A percentile compares a stretch with the other conserved stretches of the same genome.
Evolutionary conservation across 2,113 vertebrate genomes (phyloP).

Genomic region (Oenanthe melanoleuca): DNA sequence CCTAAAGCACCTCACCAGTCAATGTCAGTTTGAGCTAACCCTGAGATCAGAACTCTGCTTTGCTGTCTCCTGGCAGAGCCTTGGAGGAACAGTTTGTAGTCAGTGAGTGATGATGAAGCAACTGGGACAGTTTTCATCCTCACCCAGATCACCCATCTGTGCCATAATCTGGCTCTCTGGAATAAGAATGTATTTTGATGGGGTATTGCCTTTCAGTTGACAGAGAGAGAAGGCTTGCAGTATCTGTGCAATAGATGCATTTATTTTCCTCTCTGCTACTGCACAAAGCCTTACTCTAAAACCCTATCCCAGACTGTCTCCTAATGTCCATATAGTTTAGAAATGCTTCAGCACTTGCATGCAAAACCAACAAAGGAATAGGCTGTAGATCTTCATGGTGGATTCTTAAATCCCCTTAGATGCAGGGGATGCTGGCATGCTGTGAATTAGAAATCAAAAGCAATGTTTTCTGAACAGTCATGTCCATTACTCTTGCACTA

Average conservation of each 20-base stretch:
- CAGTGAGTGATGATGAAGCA: background rate
- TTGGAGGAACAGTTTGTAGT: background rate
- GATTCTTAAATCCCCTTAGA: background rate
- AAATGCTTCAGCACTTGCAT: background rate
- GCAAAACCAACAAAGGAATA: background rate
- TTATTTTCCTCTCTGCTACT: background rate
- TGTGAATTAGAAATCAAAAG: background rate
- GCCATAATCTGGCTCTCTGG: background rate
- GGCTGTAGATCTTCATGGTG: background rate
- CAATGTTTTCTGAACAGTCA: background rate
- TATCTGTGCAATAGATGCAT: background rate
- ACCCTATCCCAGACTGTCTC: background rate
- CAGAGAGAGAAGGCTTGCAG: background rate
- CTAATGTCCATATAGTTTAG: background rate
- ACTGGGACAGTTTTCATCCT: background rate
- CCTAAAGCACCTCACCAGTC: background rate
- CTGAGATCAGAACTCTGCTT: background rate
- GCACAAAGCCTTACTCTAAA: background rate
- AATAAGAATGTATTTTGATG: background rate
- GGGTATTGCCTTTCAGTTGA: background rate
- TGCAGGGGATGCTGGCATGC: background rate
- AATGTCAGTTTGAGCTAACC: background rate
- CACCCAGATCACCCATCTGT: background rate
- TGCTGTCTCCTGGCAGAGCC: background rate
- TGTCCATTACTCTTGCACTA: background rate